These are phyloP conservation scores for Molanna angustata DNA, from an alignment of 2,888 invertebrate genomes.

Conservation along the genomic window DNA sequence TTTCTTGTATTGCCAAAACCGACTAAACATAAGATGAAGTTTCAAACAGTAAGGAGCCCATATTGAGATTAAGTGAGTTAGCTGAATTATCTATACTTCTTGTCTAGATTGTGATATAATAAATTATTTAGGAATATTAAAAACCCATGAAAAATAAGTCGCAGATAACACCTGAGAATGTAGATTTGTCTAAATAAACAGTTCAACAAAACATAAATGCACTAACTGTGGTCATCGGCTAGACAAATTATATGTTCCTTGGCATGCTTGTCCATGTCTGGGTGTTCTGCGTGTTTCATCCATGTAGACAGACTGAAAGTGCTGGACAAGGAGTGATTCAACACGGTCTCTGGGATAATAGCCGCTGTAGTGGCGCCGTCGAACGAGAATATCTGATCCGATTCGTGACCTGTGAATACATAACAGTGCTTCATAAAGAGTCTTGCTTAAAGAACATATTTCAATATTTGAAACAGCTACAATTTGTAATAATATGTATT, in stretches of 20 bases:
- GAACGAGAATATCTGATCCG: conserved; percentile 93
- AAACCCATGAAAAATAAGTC: no score
- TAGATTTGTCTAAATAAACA: no score
- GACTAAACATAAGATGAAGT: no score
- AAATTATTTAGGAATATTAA: no score
- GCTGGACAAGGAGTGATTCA: conserved; percentile 74
- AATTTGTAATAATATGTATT: conserved; percentile 4
- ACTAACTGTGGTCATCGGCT: conserved; percentile 95
- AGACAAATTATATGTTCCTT: conserved; percentile 97
- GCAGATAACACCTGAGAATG: no score
- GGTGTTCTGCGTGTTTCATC: conserved; percentile 86
- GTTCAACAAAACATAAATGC: no score
- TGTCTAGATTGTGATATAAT: no score
- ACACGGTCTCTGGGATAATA: conserved; percentile 71
- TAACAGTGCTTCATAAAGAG: no score
- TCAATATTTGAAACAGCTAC: not conserved
- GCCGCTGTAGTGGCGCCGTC: conserved; percentile 89
- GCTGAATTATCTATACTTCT: no score
- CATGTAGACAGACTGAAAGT: conserved; percentile 92
- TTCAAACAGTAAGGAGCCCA: no score
- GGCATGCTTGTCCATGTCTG: conserved; percentile 78
- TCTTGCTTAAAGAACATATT: not conserved
- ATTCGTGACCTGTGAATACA: conserved; percentile 63
- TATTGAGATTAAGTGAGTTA: no score
- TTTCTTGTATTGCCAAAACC: no score